Percentiles rank a stretch among this genome's conserved stretches.
Conservation (phyloP, 2,888 invertebrate genomes). For the Saturnia pavonia region DNA sequence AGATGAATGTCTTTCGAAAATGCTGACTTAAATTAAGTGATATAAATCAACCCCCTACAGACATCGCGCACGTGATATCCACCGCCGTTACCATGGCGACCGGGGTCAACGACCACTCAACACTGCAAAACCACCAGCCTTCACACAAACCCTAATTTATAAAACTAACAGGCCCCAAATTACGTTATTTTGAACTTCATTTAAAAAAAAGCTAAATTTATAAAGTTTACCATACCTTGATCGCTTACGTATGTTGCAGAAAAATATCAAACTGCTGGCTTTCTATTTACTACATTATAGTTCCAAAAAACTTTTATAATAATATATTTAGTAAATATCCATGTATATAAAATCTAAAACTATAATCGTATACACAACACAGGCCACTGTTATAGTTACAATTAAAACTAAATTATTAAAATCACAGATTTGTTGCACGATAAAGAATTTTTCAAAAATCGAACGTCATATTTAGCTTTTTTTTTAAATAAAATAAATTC, state of each 20-base stretch:
- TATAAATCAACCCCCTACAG: conserved; percentile 46
- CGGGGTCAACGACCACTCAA: conserved; percentile 67
- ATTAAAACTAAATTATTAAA: not conserved
- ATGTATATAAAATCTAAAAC: conserved; percentile 21
- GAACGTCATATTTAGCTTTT: conserved; percentile 56
- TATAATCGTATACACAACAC: conserved; percentile 44
- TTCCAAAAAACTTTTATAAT: conserved; percentile 8
- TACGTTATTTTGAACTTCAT: not conserved
- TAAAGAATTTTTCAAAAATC: conserved; percentile 32
- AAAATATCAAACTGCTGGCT: not conserved
- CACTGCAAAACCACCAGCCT: conserved; percentile 25
- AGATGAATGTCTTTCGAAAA: conserved; percentile 8
- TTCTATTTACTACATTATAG: not conserved
- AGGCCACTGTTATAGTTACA: conserved; percentile 42
- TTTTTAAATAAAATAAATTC: conserved; percentile 44
- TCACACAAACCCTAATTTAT: conserved; percentile 13
- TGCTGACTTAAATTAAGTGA: conserved; percentile 17
- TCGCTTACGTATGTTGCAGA: not conserved
- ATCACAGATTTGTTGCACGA: not conserved
- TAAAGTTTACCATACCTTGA: conserved; percentile 13
- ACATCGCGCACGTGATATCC: conserved; percentile 60
- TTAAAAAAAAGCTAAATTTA: not conserved
- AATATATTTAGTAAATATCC: not conserved
- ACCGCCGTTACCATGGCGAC: conserved; percentile 65
- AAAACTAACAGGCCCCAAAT: not conserved